A percentile compares a stretch with the other conserved stretches of the same genome.
phyloP scores from a whole-genome alignment of 1,140 invertebrate genomes.

The Microplitis mediator region DNA sequence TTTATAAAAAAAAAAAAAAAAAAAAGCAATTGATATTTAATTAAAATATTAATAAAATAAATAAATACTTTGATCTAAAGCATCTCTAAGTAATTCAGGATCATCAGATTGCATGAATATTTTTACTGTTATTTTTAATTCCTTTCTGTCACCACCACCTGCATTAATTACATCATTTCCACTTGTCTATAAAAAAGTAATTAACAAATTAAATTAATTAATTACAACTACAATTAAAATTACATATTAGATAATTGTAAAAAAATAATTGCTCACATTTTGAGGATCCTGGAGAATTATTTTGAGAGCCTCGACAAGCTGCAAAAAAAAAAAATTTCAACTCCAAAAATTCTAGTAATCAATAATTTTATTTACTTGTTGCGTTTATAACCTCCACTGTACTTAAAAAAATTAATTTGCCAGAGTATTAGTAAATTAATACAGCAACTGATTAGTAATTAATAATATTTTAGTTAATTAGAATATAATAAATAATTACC shows the following conservation, averaged over 20 bases:
- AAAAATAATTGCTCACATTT: conserved; percentile 22
- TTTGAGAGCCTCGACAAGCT: conserved; percentile 77
- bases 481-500: conserved; percentile 62
- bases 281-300: conserved; percentile 53
- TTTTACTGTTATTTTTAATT: conserved; percentile 68
- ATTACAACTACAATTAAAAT: no score
- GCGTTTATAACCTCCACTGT: neutral
- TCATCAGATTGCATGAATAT: conserved; percentile 63
- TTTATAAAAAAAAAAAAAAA: no score
- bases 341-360: neutral
- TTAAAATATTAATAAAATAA: conserved; percentile 9
- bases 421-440: neutral
- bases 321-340: conserved; percentile 47
- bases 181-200: conserved; percentile 40
- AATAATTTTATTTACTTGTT: no score
- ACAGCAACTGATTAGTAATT: neutral
- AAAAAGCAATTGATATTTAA: no score
- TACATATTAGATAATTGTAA: neutral
- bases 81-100: conserved; percentile 55
- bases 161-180: conserved; percentile 34
- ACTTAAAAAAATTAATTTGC: neutral
- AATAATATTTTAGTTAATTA: neutral
- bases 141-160: conserved; percentile 59
- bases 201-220: conserved; percentile 16
- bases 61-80: conserved; percentile 60